Evolutionary conservation across 1,140 invertebrate species (phyloP).

Genomic region (Drosophila pseudoobscura): DNA sequence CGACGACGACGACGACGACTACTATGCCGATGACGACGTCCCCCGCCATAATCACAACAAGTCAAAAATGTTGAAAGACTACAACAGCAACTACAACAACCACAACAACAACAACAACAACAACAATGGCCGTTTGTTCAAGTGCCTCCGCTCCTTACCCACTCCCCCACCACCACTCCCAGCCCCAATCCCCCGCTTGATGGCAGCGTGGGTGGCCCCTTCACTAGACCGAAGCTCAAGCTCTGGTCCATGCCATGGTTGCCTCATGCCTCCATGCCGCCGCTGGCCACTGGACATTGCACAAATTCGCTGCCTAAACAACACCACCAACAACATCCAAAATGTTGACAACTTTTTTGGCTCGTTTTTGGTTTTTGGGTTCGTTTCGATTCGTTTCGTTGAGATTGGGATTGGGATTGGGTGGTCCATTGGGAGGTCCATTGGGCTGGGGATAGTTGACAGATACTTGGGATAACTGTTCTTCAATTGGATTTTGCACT

Average conservation of each 20-base stretch:
- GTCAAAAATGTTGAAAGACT: slow-evolving; percentile 67
- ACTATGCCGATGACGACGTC: slow-evolving; percentile 15
- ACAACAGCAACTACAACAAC: slow-evolving; percentile 28
- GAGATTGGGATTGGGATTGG: too few relatives aligned
- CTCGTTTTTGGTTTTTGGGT: slow-evolving; percentile 25
- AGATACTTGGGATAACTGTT: too few relatives aligned
- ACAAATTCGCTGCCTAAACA: slow-evolving; percentile 38
- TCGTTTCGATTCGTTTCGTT: slow-evolving; percentile 10
- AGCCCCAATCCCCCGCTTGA: slow-evolving; percentile 16
- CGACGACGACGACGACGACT: slow-evolving; percentile 28
- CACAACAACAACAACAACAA: slow-evolving; percentile 22
- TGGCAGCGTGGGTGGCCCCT: slow-evolving; percentile 48
- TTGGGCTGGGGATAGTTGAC: too few relatives aligned
- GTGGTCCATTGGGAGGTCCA: too few relatives aligned
- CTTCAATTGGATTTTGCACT: too few relatives aligned
- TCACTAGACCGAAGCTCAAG: slow-evolving; percentile 31
- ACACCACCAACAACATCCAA: slow-evolving; percentile 42
- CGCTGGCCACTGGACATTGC: slow-evolving; percentile 55
- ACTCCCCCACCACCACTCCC: slow-evolving; percentile 2
- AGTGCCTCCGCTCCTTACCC: slow-evolving; percentile 37
- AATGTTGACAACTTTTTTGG: slow-evolving; percentile 59
- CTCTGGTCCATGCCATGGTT: slow-evolving; percentile 2
- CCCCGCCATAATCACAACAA: slow-evolving; percentile 73
- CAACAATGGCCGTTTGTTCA: slow-evolving; percentile 59
- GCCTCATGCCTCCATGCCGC: slow-evolving; percentile 33